Base-by-base conservation (phyloP, 2,113 vertebrate species). In the Ginglymostoma cirratum region DNA sequence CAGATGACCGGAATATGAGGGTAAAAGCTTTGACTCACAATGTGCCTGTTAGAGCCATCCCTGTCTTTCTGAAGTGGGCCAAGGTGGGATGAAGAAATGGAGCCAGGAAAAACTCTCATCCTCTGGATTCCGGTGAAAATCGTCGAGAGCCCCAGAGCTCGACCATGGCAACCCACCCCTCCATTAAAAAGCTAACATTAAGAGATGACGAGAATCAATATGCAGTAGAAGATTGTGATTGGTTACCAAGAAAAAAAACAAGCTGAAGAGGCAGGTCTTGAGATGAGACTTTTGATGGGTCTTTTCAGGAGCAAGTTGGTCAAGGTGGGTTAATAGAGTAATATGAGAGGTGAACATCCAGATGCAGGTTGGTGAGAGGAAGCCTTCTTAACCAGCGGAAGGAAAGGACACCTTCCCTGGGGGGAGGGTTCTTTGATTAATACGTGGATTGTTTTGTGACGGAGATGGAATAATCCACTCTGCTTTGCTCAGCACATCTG, bases 1-100 rank as follows among this genome's bases (percentile, higher is more conserved):
- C 99, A 0, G 99, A 99, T 19, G 99, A 99, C 97, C 98, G 99
- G 48, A 99, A 99, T 97, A 98, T 99, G 96, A 98, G 98, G 1
- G 99, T 99, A 96, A 99, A 99, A 98, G 99, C 99, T 0, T 96
- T 99, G 97, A 99, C 99, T 7, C 98, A 98, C 96, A 99, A 99
- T 67, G 99, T 99, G 96, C 99, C 99, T 0, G 99, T 99, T 94
- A 97, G 99, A 95, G 99, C 99, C 97, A 99, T 99, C 97, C 99
- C 99, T 0, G 98, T 98, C 95, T 99, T 99, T 98, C 98, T 99
- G 96, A 98, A 97, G 96, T 99, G 99, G 99, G 98, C 99, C 96
- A 99, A 99, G 98, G 99, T 99, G 97, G 99, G 99, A 97, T 99
- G 99, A 99, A 96, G 96, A 70, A 95, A 95, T 96, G 61, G 66